Base-by-base conservation (phyloP, 2,113 vertebrate genomes). In the Oceanodroma tethys region DNA sequence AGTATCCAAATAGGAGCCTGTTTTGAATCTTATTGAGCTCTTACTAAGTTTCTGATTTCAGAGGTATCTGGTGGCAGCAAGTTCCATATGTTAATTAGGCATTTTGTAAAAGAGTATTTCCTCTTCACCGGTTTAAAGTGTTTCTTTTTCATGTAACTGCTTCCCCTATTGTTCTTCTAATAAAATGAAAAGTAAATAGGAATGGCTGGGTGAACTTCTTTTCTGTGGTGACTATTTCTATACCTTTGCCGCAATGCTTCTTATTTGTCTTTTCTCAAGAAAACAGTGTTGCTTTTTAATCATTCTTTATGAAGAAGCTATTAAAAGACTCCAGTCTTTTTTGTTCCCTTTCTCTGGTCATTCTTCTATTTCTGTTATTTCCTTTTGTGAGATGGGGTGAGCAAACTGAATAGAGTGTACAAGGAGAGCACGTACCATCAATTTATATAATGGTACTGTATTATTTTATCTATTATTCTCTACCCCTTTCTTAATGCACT, bases 401-500 rank as follows among this genome's bases (percentile, higher is more conserved):
- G 60, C 91, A 95, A 81, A 95, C 70, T 97, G 94, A 97, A 96
- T 92, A 95, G 40, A 70, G 63, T 55, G 91, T 92, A 95, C 85
- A 87, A 96, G 93, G 55, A 84, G 91, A 89, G 71, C 96, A 97
- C 84, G 88, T 96, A 93, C 68, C 79, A 96, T 91, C 96, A 86
- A 95, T 97, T 97, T 96, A 90, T 97, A 78, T 94, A 98, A 97
- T 94, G 81, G 93, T 53, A 88, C 93, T 88, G 50, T 94, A 97
- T 96, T 97, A 97, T 94, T 97, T 96, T 95, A 97, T 88, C 95
- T 96, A 94, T 96, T 97, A 97, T 96, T 97, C 91, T 91, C 91
- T 93, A 95, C 79, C 71, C 59, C 84, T 94, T 96, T 97, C 96
- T 97, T 97, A 97, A 97, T 97, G 95, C 90, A 97, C 87, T 80